These are phyloP conservation scores for Cryptophagus acutangulus DNA, from an alignment of 2,888 invertebrate species.

Conservation along the genomic window DNA sequence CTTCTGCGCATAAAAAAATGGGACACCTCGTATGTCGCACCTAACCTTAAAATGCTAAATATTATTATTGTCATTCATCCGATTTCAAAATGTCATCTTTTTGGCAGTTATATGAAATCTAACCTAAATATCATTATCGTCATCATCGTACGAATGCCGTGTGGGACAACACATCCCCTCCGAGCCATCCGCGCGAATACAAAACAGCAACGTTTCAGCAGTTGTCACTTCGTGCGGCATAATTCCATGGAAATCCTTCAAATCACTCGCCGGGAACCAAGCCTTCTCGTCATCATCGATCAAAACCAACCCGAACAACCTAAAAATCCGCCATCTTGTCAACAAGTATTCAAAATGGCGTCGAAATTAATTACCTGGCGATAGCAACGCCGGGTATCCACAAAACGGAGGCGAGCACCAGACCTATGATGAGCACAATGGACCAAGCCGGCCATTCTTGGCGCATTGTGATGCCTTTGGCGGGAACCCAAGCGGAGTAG, in stretches of 20 bases:
- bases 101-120: too few relatives aligned
- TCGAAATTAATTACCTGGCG: slow-evolving; percentile 56
- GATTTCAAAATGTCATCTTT: too few relatives aligned
- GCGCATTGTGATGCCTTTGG: slow-evolving; percentile 65
- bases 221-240: slow-evolving; percentile 76
- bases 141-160: slow-evolving; percentile 54
- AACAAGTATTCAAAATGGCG: neutral
- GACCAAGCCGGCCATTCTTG: slow-evolving; percentile 89
- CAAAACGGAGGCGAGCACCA: slow-evolving; percentile 74
- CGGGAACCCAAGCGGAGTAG: slow-evolving; percentile 78
- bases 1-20: too few relatives aligned
- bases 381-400: slow-evolving; percentile 86
- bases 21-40: too few relatives aligned
- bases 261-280: slow-evolving; percentile 86
- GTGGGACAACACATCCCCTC: slow-evolving; percentile 80
- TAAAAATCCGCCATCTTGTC: slow-evolving; percentile 39
- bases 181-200: slow-evolving; percentile 76
- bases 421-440: slow-evolving; percentile 63
- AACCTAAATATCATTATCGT: too few relatives aligned
- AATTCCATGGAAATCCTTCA: slow-evolving; percentile 85
- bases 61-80: too few relatives aligned
- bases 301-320: slow-evolving; percentile 71
- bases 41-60: too few relatives aligned
- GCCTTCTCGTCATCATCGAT: slow-evolving; percentile 87
- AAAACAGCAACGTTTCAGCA: slow-evolving; percentile 74